Conservation (phyloP, 2,888 invertebrate species). For the Drymonia ruficornis region DNA sequence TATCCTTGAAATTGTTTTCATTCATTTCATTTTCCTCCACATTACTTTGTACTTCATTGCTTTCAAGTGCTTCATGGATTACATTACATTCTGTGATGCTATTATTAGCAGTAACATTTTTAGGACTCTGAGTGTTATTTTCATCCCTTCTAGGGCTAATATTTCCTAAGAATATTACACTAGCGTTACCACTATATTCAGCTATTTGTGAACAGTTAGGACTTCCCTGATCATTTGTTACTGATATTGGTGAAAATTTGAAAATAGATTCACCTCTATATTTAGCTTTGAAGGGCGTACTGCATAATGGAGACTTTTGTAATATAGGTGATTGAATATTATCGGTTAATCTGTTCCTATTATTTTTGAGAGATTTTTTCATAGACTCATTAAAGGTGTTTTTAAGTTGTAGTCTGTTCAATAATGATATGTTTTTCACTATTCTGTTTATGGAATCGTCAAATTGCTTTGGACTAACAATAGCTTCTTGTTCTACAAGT, state of each 20-base stretch:
- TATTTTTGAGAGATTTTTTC: conserved; percentile 34
- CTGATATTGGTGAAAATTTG: conserved; percentile 69
- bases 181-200: conserved; percentile 42
- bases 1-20: not conserved
- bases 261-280: conserved; percentile 71
- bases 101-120: conserved; percentile 7
- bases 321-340: conserved; percentile 46
- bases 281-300: conserved; percentile 72
- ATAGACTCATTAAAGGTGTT: conserved; percentile 38
- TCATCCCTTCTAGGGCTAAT: conserved; percentile 16
- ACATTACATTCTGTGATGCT: conserved; percentile 8
- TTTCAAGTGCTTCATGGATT: not conserved
- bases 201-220: conserved; percentile 36
- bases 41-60: not conserved
- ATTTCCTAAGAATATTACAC: conserved; percentile 34
- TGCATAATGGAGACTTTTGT: conserved; percentile 64
- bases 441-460: conserved; percentile 71
- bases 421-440: conserved; percentile 54
- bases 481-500: conserved; percentile 57
- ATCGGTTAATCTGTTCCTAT: conserved; percentile 47
- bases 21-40: not conserved
- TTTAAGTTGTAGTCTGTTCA: conserved; percentile 47
- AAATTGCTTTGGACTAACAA: conserved; percentile 33
- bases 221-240: conserved; percentile 39
- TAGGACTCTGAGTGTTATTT: conserved; percentile 6